phyloP scores from a whole-genome alignment of 2,113 vertebrate genomes.

The Macrotus californicus region DNA sequence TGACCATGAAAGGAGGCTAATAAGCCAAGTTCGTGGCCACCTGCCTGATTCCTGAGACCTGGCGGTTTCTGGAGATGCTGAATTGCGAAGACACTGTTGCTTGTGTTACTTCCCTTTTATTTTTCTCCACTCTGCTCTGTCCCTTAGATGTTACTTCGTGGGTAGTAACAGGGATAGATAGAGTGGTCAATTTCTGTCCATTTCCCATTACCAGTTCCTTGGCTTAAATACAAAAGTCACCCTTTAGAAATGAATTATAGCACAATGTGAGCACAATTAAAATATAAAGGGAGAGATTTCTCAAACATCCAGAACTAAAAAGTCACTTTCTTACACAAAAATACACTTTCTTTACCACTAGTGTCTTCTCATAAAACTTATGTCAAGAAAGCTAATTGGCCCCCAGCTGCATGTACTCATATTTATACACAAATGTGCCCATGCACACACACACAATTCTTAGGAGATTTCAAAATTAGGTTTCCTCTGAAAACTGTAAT shows the following conservation, averaged over 20 bases:
- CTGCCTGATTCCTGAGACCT: rapidly evolving
- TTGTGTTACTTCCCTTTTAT: background rate
- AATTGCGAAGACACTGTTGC: background rate
- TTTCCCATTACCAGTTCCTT: background rate
- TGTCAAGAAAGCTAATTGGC: background rate
- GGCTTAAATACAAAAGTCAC: background rate
- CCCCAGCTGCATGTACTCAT: background rate
- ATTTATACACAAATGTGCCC: background rate
- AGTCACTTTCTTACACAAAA: background rate
- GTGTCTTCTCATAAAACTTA: background rate
- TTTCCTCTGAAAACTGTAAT: background rate
- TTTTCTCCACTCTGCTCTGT: background rate
- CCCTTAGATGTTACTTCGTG: background rate
- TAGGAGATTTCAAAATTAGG: background rate
- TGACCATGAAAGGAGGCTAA: background rate
- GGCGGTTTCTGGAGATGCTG: background rate
- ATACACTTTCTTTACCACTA: background rate
- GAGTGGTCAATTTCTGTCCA: background rate
- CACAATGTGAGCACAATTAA: background rate
- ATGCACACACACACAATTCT: background rate
- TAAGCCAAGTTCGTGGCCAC: background rate
- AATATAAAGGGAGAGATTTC: background rate
- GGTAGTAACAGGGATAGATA: background rate
- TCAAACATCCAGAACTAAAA: background rate
- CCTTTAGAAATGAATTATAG: background rate